Base-by-base conservation (phyloP, 2,113 vertebrate genomes). In the Thinocorus orbignyianus region DNA sequence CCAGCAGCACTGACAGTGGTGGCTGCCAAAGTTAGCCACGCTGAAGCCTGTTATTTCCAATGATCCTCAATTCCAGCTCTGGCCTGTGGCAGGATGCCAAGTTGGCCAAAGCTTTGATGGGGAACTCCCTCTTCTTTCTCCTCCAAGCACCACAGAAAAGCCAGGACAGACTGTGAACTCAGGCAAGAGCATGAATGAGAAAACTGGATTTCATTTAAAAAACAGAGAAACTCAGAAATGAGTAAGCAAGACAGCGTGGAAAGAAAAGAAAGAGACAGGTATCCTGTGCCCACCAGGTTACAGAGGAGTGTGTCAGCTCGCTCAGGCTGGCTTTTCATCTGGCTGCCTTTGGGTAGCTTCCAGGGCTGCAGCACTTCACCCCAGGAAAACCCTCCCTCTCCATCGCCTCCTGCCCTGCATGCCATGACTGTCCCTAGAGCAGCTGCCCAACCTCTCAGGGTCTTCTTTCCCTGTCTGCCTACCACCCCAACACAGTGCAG, bases 401-500 rank as follows among this genome's bases (percentile, higher is more conserved):
- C 62, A 6, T 33, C 0, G 0, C 30, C n/a, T 68, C 48, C 55
- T 37, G 10, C 33, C 26, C 52, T 2, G 2, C 1, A 0, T 39
- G 52, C 44, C 9, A 26, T 13, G 52, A 15, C 19, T 77, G 24
- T 7, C 3, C 31, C 26, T 2, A 0, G 7, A 41, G 30, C 31
- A 52, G 26, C n/a, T 1, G 4, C 17, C 52, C 41, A 61, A 17
- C 10, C 14, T 12, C 16, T 48, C 11, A 7, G 52, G 5, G 13
- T 46, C 25, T 58, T 44, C 49, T 73, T 41, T 48, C n/a, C 64
- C 0, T 0, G 20, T 81, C 42, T 58, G 46, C 24, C 46, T 37
- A 22, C 35, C 4, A 4, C 4, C 6, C 30, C 26, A 1, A 6
- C 2, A 1, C 13, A 2, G 0, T 8, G 13, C 17, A 16, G 7